Percentiles rank a stretch among this genome's conserved stretches.
phyloP scores from a whole-genome alignment of 35 echinoderm and acorn worm species.

The Chiridota heheva region DNA sequence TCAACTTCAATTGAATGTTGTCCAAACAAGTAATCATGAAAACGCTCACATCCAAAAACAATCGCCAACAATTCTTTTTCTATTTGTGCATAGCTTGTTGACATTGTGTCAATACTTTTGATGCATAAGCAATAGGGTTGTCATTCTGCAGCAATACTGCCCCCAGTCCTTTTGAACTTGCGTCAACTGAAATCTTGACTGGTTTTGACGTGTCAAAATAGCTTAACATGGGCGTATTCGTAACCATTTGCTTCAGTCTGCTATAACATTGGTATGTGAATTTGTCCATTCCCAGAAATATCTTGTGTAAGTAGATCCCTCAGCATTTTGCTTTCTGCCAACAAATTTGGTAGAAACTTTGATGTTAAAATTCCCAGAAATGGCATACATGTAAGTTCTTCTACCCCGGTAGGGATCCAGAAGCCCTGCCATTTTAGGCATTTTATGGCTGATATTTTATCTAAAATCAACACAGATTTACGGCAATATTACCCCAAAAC shows the following conservation, averaged over 20 bases:
- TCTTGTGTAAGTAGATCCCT: too few relatives aligned
- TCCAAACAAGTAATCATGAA: slow-evolving; percentile 43
- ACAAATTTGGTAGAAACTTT: too few relatives aligned
- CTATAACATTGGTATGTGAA: too few relatives aligned
- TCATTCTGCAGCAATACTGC: slow-evolving; percentile 4
- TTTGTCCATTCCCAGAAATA: too few relatives aligned
- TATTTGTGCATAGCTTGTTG: slow-evolving; percentile 32
- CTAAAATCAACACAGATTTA: too few relatives aligned
- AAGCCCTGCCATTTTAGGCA: too few relatives aligned
- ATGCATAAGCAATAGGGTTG: slow-evolving; percentile 26
- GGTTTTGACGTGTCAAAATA: slow-evolving; percentile 33
- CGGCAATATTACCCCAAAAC: too few relatives aligned
- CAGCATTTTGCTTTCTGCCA: too few relatives aligned
- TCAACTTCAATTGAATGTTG: slow-evolving; percentile 15
- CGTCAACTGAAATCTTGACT: slow-evolving; percentile 5
- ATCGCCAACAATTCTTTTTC: slow-evolving; percentile 54
- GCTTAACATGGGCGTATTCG: not conserved
- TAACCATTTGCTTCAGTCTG: slow-evolving; percentile 7
- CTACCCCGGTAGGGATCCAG: too few relatives aligned
- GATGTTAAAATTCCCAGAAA: too few relatives aligned
- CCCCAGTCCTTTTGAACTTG: slow-evolving; percentile 3
- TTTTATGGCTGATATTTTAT: too few relatives aligned
- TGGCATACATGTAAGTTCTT: too few relatives aligned
- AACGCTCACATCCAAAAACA: slow-evolving; percentile 26
- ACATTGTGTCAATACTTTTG: slow-evolving; percentile 7